A percentile compares a stretch with the other conserved stretches of the same genome.
phyloP scores from a whole-genome alignment of 2,113 vertebrate species.

The Stigmatopora argus region DNA sequence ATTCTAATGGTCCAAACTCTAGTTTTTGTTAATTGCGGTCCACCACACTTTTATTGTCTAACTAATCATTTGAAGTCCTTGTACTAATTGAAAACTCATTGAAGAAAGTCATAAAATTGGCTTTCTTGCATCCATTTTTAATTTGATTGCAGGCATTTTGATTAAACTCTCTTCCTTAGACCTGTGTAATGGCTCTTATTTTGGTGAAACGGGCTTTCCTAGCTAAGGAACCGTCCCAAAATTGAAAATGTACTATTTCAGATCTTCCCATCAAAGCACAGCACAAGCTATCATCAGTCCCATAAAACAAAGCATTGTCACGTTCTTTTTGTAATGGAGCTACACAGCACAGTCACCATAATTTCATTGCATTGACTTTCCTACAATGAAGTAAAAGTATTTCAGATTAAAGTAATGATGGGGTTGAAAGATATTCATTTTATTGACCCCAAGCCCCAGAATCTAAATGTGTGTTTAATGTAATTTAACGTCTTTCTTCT shows the following conservation, averaged over 20 bases:
- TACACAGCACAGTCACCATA: too few relatives aligned
- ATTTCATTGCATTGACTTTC: too few relatives aligned
- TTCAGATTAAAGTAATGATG: background rate
- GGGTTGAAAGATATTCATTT: background rate
- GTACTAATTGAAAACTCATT: background rate
- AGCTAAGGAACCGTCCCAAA: background rate
- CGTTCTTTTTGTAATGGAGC: too few relatives aligned
- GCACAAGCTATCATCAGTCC: too few relatives aligned
- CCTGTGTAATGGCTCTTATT: background rate
- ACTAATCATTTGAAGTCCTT: background rate
- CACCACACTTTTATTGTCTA: background rate
- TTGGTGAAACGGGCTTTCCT: background rate
- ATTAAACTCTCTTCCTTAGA: background rate
- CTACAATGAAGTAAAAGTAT: too few relatives aligned
- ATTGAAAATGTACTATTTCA: background rate
- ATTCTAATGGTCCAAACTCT: background rate
- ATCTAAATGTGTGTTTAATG: background rate
- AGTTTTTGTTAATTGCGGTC: background rate
- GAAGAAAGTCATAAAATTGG: background rate
- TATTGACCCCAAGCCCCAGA: background rate
- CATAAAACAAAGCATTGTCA: too few relatives aligned
- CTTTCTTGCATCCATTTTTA: background rate
- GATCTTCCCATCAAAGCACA: too few relatives aligned
- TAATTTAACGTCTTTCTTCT: slow-evolving; percentile 5
- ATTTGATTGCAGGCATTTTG: background rate